Percentiles rank a stretch among this genome's conserved stretches.
Evolutionary conservation across 2,888 invertebrate species (phyloP).

Genomic region (Acrocyrtus sp.): DNA sequence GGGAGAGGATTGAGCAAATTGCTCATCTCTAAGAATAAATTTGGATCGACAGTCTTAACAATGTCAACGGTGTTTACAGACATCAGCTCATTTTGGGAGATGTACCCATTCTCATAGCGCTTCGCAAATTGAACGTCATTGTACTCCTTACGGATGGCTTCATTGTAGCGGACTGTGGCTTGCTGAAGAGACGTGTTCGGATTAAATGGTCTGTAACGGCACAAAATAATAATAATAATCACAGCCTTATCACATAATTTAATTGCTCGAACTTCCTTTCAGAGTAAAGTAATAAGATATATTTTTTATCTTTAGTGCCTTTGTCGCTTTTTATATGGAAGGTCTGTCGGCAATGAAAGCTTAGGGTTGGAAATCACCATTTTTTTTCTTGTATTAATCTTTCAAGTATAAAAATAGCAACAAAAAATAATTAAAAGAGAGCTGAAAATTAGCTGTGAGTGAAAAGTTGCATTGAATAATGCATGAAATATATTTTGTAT

Average conservation of each 20-base stretch:
- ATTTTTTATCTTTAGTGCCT: slow-evolving; percentile 7
- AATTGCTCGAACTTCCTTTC: no score
- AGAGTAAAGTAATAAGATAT: no score
- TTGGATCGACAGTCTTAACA: slow-evolving; percentile 18
- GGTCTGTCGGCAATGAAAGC: slow-evolving; percentile 26
- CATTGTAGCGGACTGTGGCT: slow-evolving; percentile 43
- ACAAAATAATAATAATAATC: neutral
- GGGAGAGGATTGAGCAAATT: slow-evolving; percentile 8
- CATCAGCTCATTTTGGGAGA: slow-evolving; percentile 19
- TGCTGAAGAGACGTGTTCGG: slow-evolving; percentile 28
- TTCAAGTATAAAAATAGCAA: no score
- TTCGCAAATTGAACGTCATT: slow-evolving; percentile 40
- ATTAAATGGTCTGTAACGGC: slow-evolving; percentile 20
- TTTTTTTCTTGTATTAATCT: slow-evolving; percentile 11
- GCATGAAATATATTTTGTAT: neutral
- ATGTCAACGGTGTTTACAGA: slow-evolving; percentile 36
- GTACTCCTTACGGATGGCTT: slow-evolving; percentile 37
- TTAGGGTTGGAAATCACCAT: slow-evolving; percentile 41
- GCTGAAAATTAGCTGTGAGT: no score
- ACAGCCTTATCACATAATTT: no score
- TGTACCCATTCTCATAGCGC: slow-evolving; percentile 24
- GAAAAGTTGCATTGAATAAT: no score
- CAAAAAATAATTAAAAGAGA: no score
- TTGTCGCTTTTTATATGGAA: slow-evolving; percentile 42
- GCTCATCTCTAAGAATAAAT: slow-evolving; percentile 23